Evolutionary conservation across 2,113 vertebrate genomes (phyloP).

Genomic region (Noturus placidus): DNA sequence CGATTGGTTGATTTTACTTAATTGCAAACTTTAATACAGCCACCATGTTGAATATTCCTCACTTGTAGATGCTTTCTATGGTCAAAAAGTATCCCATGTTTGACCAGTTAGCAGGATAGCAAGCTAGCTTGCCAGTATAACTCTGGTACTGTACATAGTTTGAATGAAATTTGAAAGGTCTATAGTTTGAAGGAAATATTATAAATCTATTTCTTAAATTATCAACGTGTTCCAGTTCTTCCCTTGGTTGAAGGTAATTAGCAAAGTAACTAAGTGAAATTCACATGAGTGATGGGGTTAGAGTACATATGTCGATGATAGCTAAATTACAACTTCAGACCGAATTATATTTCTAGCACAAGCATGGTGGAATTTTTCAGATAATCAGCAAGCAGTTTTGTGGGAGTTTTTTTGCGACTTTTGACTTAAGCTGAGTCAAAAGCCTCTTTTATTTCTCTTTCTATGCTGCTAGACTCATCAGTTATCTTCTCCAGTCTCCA

Average conservation of each 20-base stretch:
- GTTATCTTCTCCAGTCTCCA: constrained; percentile 72
- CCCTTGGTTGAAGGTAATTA: not conserved
- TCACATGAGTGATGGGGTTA: no score
- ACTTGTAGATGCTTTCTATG: not conserved
- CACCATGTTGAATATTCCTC: no score
- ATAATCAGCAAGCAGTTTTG: not conserved
- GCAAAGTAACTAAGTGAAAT: not conserved
- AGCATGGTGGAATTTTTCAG: constrained; percentile 25
- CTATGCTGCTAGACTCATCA: constrained; percentile 77
- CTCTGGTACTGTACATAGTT: not conserved
- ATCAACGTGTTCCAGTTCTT: not conserved
- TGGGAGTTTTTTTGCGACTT: not conserved
- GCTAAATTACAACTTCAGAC: not conserved
- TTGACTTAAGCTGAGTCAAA: constrained; percentile 28
- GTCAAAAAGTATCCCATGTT: not conserved
- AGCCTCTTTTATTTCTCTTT: constrained; percentile 69
- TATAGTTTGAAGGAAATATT: not conserved
- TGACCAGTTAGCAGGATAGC: not conserved
- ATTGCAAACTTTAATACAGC: not conserved
- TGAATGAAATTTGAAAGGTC: no score
- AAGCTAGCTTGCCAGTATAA: not conserved
- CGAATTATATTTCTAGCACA: not conserved
- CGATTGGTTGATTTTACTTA: not conserved
- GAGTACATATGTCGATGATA: not conserved
- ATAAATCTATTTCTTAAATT: not conserved